A percentile compares a stretch with the other conserved stretches of the same genome.
These are phyloP conservation scores for Andricus curvator DNA, from an alignment of 2,888 invertebrate genomes.

Conservation along the genomic window DNA sequence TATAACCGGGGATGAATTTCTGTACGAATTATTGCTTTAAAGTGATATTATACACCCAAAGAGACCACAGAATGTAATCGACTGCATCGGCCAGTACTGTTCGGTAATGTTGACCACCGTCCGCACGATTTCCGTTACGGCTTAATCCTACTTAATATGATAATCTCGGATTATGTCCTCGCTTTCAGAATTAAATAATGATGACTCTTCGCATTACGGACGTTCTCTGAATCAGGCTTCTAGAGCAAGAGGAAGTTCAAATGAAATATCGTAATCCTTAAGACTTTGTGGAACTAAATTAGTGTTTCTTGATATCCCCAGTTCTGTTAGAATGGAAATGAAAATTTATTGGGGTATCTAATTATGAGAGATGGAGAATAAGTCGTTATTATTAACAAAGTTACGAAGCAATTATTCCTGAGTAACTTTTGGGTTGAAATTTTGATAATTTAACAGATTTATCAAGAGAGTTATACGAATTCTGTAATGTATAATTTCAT, in stretches of 20 bases:
- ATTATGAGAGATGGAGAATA: not conserved
- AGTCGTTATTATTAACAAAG: not conserved
- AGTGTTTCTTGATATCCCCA: not conserved
- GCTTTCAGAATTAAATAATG: slow-evolving; percentile 21
- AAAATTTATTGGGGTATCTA: not conserved
- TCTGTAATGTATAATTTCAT: too few relatives aligned
- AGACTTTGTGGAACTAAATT: not conserved
- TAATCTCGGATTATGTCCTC: slow-evolving; percentile 27
- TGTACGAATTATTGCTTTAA: not conserved
- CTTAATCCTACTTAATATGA: slow-evolving; percentile 8
- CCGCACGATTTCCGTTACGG: not conserved
- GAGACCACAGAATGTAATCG: not conserved
- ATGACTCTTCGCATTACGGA: slow-evolving; percentile 18
- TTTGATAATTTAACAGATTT: too few relatives aligned
- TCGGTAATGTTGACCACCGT: not conserved
- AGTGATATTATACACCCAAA: not conserved
- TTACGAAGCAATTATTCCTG: not conserved
- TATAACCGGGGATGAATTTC: not conserved
- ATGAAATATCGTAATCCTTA: not conserved
- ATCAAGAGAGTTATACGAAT: too few relatives aligned
- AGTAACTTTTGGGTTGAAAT: too few relatives aligned
- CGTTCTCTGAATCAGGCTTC: not conserved
- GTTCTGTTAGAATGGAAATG: not conserved
- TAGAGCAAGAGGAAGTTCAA: not conserved
- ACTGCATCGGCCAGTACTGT: not conserved